Conservation (phyloP, 2,888 invertebrate genomes). For the Lasioglossum calceatum region DNA sequence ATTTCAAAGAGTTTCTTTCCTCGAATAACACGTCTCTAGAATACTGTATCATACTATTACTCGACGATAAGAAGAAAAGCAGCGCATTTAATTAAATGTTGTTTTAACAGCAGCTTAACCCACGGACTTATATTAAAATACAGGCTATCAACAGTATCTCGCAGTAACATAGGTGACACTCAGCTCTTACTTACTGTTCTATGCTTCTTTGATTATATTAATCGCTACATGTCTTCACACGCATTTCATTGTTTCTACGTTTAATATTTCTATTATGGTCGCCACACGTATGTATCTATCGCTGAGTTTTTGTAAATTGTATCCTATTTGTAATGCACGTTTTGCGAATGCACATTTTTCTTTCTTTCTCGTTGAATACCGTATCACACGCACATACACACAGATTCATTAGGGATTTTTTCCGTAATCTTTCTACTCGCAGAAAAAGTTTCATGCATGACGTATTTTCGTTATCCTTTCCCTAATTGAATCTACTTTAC, state of each 20-base stretch:
- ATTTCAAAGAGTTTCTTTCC: neutral
- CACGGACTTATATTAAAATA: slow-evolving; percentile 82
- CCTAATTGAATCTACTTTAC: slow-evolving; percentile 56
- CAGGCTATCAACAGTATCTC: slow-evolving; percentile 81
- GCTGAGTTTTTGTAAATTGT: slow-evolving; percentile 36
- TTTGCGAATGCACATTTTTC: slow-evolving; percentile 47
- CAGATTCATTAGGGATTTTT: slow-evolving; percentile 16
- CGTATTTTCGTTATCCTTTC: slow-evolving; percentile 48
- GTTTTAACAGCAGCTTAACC: slow-evolving; percentile 84
- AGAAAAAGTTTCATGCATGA: slow-evolving; percentile 49
- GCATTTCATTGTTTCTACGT: slow-evolving; percentile 51
- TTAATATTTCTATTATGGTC: slow-evolving; percentile 31
- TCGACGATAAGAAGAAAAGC: slow-evolving; percentile 50
- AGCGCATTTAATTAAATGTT: slow-evolving; percentile 79
- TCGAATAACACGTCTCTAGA: slow-evolving; percentile 10
- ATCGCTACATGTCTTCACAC: slow-evolving; percentile 55
- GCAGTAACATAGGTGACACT: slow-evolving; percentile 84
- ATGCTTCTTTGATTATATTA: slow-evolving; percentile 67
- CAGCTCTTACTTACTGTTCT: slow-evolving; percentile 75
- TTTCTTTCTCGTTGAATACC: slow-evolving; percentile 12
- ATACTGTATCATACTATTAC: slow-evolving; percentile 16
- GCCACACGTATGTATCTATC: slow-evolving; percentile 15
- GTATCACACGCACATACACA: slow-evolving; percentile 9
- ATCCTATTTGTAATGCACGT: slow-evolving; percentile 53
- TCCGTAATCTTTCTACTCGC: neutral